Base-by-base conservation (phyloP, 2,113 vertebrate species). In the Crotalus tigris region DNA sequence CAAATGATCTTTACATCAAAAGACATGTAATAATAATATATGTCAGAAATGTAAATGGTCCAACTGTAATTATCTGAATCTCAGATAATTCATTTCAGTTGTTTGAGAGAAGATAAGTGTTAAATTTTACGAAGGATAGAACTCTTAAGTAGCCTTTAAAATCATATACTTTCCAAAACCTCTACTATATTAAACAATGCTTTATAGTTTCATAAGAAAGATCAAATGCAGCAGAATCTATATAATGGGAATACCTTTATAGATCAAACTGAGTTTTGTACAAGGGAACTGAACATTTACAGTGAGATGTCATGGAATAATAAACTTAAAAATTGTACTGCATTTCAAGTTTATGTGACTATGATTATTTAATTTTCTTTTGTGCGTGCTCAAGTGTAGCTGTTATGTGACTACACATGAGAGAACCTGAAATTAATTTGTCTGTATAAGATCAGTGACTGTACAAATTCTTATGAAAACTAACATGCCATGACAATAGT, bases 361-460 rank as follows among this genome's bases (percentile, higher is more conserved):
- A 95, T 98, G 97, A 98, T 98, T 98, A 98, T 98, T 98, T 98
- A 98, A 98, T 98, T 98, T 98, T 97, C 97, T 96, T 98, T 98
- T 98, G 97, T 98, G 97, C 91, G 1, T 98, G 97, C 96, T 98
- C 97, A 98, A 98, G 97, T 97, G 97, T 97, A 97, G 98, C 97
- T 98, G 97, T 97, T 98, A 98, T 97, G 97, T 93, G 97, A 98
- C 97, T 98, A 98, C 97, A 98, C 97, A 97, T 97, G 97, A 98
- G 96, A 98, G 98, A 98, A 98, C 98, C 98, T 98, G 97, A 98
- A 98, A 98, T 98, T 98, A 98, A 98, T 98, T 98, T 98, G 98
- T 98, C 98, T 97, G 97, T 98, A 97, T 98, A 96, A 97, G 98
- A 98, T 97, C 97, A 98, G 97, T 98, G 98, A 98, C 97, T 98